Percentiles rank a stretch among this genome's conserved stretches.
Evolutionary conservation across 2,113 vertebrate genomes (phyloP).

Genomic region (Scomber japonicus): DNA sequence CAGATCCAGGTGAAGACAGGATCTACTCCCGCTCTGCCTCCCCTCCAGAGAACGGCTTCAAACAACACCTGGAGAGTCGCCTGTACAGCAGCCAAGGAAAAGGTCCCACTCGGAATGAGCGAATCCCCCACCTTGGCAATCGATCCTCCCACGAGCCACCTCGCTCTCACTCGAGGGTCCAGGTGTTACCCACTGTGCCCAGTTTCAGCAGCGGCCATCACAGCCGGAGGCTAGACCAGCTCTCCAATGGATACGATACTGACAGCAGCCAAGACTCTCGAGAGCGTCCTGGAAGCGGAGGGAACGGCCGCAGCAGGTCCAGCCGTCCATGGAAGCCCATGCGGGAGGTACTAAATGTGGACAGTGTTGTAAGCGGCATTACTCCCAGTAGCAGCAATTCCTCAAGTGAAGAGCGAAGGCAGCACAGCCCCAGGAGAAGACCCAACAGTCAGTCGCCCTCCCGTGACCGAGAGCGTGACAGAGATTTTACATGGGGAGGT

Average conservation of each 20-base stretch:
- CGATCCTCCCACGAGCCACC: constrained; percentile 64
- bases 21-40: constrained; percentile 85
- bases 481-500: constrained; percentile 76
- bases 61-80: constrained; percentile 81
- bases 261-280: constrained; percentile 93
- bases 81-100: constrained; percentile 90
- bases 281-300: constrained; percentile 79
- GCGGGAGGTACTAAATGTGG: constrained; percentile 93
- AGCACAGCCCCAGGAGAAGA: constrained; percentile 86
- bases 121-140: constrained; percentile 66
- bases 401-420: constrained; percentile 57
- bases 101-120: constrained; percentile 85
- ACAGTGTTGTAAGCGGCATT: constrained; percentile 89
- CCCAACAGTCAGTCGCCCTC: constrained; percentile 73
- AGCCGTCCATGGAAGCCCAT: constrained; percentile 90
- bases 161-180: constrained; percentile 65
- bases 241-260: constrained; percentile 89
- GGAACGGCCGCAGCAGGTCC: constrained; percentile 76
- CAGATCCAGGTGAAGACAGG: constrained; percentile 86
- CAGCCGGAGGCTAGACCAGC: constrained; percentile 72
- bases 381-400: constrained; percentile 39
- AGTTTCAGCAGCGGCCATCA: constrained; percentile 28
- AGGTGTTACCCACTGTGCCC: constrained; percentile 53
- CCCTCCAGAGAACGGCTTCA: constrained; percentile 88
- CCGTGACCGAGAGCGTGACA: constrained; percentile 76